Conservation (phyloP, 2,797 vertebrate species). For the Aldrovandia affinis region DNA sequence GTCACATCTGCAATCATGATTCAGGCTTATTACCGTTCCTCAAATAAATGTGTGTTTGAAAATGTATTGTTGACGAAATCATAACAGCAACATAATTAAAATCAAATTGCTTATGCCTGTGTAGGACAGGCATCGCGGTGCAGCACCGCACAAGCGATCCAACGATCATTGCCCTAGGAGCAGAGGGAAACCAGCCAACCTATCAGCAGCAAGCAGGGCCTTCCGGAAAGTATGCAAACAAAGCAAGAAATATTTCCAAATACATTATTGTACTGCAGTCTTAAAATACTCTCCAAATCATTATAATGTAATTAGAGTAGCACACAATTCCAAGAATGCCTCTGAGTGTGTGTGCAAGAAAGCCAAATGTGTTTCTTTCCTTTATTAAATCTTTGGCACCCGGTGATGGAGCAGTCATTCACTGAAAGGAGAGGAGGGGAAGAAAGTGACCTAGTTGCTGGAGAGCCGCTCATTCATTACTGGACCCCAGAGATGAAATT, state of each 20-base stretch:
- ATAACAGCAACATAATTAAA: too few species aligned
- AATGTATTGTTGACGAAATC: too few species aligned
- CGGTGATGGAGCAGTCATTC: conserved; percentile 69
- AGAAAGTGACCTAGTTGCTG: not conserved
- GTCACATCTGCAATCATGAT: not conserved
- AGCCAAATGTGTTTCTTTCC: conserved; percentile 61
- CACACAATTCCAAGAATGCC: not conserved
- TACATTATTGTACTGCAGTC: not conserved
- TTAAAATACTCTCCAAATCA: not conserved
- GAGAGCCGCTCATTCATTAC: conserved; percentile 45
- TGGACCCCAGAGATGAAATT: conserved; percentile 47
- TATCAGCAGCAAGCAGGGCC: not conserved
- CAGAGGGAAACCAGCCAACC: not conserved
- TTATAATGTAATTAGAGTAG: not conserved
- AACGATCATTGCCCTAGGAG: not conserved
- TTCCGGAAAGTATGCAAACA: not conserved
- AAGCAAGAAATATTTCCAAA: not conserved
- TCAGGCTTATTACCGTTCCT: not conserved
- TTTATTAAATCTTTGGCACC: conserved; percentile 65
- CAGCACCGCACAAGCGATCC: not conserved
- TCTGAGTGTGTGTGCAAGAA: conserved; percentile 48
- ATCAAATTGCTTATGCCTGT: not conserved
- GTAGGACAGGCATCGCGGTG: not conserved
- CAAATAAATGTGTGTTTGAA: too few species aligned
- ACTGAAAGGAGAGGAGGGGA: conserved; percentile 25